A percentile compares a stretch with the other conserved stretches of the same genome.
These are phyloP conservation scores for Troides helena DNA, from an alignment of 2,888 invertebrate species.

Conservation along the genomic window DNA sequence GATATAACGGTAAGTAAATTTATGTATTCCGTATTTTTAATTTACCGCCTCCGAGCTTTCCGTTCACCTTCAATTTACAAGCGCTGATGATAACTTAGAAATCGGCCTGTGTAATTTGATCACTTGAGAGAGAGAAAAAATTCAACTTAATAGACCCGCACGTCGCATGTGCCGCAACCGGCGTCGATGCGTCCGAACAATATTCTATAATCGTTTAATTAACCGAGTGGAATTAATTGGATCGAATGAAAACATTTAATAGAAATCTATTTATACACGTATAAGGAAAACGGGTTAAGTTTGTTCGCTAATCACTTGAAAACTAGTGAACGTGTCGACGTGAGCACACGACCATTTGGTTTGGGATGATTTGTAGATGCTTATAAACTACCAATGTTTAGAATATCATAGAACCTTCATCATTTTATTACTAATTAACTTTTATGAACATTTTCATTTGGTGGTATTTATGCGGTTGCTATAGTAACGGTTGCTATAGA, in stretches of 20 bases:
- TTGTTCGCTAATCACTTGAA: too few species aligned
- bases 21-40: constrained; percentile 17
- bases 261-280: background rate
- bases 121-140: background rate
- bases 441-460: too few species aligned
- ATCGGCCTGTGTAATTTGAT: constrained; percentile 10
- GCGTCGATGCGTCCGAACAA: background rate
- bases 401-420: too few species aligned
- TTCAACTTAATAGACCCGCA: constrained; percentile 5
- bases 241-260: background rate
- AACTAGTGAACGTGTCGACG: too few species aligned
- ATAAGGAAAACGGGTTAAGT: too few species aligned
- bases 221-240: background rate
- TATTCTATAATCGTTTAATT: background rate
- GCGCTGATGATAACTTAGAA: constrained; percentile 15
- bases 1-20: constrained; percentile 24
- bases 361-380: too few species aligned
- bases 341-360: too few species aligned
- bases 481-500: too few species aligned
- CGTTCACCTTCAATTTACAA: constrained; percentile 21
- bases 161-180: background rate
- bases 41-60: constrained; percentile 10
- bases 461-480: too few species aligned
- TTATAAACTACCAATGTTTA: too few species aligned
- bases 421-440: too few species aligned